Conservation (phyloP, 2,797 vertebrate species). For the Scleropages formosus region DNA sequence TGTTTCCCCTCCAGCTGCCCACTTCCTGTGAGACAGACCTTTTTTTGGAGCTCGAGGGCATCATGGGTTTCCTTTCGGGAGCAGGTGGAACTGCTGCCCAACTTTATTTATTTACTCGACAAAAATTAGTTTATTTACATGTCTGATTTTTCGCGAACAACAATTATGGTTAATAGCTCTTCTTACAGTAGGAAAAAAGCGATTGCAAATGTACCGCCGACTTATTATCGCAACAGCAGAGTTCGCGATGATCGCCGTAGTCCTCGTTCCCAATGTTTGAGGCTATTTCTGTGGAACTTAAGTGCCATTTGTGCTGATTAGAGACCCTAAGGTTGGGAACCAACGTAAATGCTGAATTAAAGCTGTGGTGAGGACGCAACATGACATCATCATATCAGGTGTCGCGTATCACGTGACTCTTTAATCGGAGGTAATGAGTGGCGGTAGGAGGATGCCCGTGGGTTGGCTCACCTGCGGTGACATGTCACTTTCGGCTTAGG, state of each 20-base stretch:
- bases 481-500: constrained; percentile 38
- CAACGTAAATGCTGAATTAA: too few relatives aligned
- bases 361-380: neutral
- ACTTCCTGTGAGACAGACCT: constrained; percentile 8
- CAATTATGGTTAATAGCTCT: neutral
- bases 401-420: constrained; percentile 40
- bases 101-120: neutral
- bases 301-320: neutral
- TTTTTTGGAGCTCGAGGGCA: neutral
- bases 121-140: neutral
- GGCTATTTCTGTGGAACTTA: neutral
- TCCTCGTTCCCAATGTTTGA: neutral
- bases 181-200: too few relatives aligned
- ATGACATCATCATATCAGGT: neutral
- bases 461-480: constrained; percentile 55
- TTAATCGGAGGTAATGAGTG: constrained; percentile 78
- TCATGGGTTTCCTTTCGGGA: neutral
- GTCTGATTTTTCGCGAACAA: neutral
- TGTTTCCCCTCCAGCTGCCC: neutral
- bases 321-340: too few relatives aligned
- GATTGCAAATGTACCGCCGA: neutral
- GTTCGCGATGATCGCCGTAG: neutral
- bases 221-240: neutral
- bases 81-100: neutral
- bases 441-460: constrained; percentile 51